phyloP scores from a whole-genome alignment of 2,888 invertebrate species.

The Ischnura elegans region DNA sequence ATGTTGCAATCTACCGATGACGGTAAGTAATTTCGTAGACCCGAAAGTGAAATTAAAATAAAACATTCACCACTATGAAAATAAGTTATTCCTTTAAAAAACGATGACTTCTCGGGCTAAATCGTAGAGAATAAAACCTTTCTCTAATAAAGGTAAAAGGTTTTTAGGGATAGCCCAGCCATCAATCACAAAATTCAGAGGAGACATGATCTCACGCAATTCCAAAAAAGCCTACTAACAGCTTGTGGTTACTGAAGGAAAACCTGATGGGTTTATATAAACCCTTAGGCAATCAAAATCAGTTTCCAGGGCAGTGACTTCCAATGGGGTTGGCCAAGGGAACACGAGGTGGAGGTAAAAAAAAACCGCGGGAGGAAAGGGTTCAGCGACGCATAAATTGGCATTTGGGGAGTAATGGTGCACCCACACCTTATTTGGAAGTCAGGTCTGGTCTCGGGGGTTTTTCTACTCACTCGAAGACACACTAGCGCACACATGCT shows the following conservation, averaged over 20 bases:
- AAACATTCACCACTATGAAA: no score
- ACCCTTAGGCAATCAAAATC: not conserved
- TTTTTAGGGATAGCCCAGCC: not conserved
- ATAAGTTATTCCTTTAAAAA: no score
- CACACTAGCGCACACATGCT: not conserved
- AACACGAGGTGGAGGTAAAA: not conserved
- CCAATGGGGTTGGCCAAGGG: not conserved
- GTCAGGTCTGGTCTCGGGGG: not conserved
- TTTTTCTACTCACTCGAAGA: slow-evolving; percentile 1
- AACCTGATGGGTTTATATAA: not conserved
- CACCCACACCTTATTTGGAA: slow-evolving; percentile 22
- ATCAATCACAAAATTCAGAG: not conserved
- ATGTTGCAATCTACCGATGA: no score
- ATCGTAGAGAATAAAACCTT: not conserved
- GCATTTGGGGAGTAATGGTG: slow-evolving; percentile 14
- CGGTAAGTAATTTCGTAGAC: no score
- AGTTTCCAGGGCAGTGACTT: not conserved
- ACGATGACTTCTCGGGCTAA: no score
- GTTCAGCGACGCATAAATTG: slow-evolving; percentile 22
- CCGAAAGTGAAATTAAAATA: no score
- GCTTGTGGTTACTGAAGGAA: not conserved
- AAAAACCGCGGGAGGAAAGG: not conserved
- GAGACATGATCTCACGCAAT: not conserved
- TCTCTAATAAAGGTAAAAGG: not conserved
- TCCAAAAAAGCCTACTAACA: not conserved